Evolutionary conservation across 2,113 vertebrate genomes (phyloP).

Genomic region (Grammomys surdaster): DNA sequence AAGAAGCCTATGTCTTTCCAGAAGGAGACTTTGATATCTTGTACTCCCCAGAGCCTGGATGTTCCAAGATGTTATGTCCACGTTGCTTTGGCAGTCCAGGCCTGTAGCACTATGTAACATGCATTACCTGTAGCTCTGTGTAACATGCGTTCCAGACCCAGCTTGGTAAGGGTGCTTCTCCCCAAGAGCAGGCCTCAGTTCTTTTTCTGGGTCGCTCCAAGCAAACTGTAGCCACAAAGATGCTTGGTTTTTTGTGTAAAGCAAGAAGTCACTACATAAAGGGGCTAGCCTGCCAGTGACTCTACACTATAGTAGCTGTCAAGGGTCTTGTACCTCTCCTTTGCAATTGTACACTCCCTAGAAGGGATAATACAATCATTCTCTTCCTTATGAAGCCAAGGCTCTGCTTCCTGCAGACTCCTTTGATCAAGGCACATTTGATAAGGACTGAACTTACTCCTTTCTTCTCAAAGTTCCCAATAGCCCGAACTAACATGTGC

Average conservation of each 20-base stretch:
- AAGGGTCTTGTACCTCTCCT: neutral
- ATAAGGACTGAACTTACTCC: slow-evolving; percentile 37
- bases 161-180: neutral
- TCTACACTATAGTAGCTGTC: slow-evolving; percentile 38
- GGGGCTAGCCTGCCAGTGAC: neutral
- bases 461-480: slow-evolving; percentile 10
- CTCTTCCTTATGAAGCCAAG: slow-evolving; percentile 56
- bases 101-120: neutral
- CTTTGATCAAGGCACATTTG: slow-evolving; percentile 37
- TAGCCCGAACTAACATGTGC: slow-evolving; percentile 23
- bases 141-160: neutral
- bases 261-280: slow-evolving; percentile 17
- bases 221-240: neutral
- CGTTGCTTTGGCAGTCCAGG: neutral
- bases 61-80: slow-evolving; percentile 25
- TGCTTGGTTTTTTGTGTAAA: neutral
- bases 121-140: neutral
- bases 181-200: neutral
- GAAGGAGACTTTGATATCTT: neutral
- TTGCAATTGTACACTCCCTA: neutral
- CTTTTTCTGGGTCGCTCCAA: neutral
- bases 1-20: neutral
- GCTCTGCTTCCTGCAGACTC: neutral
- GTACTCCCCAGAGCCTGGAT: neutral
- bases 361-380: slow-evolving; percentile 61